These are phyloP conservation scores for Cochlearius cochlearius DNA, from an alignment of 2,113 vertebrate species.

Conservation along the genomic window DNA sequence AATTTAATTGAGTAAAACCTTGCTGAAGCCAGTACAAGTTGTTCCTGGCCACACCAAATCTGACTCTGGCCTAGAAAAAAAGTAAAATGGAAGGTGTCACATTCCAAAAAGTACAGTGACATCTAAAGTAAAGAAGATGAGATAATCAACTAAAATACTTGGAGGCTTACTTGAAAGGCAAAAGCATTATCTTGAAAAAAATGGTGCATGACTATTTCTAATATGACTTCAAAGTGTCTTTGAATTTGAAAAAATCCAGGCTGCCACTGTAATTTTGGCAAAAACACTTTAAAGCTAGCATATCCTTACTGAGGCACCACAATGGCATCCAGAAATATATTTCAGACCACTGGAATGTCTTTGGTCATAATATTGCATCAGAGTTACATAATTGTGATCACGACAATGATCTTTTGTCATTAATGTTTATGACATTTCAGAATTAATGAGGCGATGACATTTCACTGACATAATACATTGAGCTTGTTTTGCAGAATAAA, in stretches of 20 bases:
- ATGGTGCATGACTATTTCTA: not conserved
- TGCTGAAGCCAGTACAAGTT: not conserved
- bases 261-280: constrained; percentile 3
- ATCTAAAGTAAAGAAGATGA: not conserved
- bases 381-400: constrained; percentile 34
- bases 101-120: not conserved
- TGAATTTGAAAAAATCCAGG: constrained; percentile 7
- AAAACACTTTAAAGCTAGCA: not conserved
- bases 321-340: constrained; percentile 2
- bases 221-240: not conserved
- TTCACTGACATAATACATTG: constrained; percentile 12
- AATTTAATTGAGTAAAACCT: not conserved
- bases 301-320: constrained; percentile 18
- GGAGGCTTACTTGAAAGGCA: constrained; percentile 14
- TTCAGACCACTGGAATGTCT: constrained; percentile 50
- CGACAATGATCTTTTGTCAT: constrained; percentile 31
- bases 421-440: constrained; percentile 16
- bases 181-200: not conserved
- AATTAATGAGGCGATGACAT: not conserved
- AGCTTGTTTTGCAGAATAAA: not conserved
- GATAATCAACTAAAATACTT: not conserved
- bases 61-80: not conserved
- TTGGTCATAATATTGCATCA: constrained; percentile 40
- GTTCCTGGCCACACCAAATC: not conserved
- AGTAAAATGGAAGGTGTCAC: not conserved